Conservation (phyloP, 1,140 invertebrate genomes). For the Sinonovacula constricta region DNA sequence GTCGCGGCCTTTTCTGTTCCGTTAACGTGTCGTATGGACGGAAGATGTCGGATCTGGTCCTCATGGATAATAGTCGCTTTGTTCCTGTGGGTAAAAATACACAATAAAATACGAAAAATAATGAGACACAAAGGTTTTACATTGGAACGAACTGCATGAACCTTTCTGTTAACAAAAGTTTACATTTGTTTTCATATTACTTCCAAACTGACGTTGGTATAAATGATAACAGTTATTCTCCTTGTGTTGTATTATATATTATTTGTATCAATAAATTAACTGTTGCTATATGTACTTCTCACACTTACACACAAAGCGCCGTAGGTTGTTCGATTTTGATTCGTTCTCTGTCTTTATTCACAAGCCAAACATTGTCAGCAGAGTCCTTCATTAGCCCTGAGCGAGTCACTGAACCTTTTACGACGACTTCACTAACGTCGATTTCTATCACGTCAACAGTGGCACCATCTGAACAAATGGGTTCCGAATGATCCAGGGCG, state of each 20-base stretch:
- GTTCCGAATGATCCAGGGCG: constrained; percentile 49
- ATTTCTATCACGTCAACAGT: constrained; percentile 42
- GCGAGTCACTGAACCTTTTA: constrained; percentile 37
- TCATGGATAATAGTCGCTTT: too few species aligned
- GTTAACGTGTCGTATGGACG: too few species aligned
- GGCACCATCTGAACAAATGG: constrained; percentile 66
- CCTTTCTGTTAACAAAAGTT: background rate
- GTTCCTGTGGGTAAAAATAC: too few species aligned
- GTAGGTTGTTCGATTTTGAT: background rate
- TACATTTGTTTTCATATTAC: background rate
- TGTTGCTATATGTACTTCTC: background rate
- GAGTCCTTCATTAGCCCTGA: constrained; percentile 42
- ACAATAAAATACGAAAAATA: too few species aligned
- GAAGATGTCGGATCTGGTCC: too few species aligned
- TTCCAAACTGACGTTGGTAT: too few species aligned
- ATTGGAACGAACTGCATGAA: too few species aligned
- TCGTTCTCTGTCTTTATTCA: constrained; percentile 31
- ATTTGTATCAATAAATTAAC: background rate
- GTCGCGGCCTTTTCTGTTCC: too few species aligned
- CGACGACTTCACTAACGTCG: constrained; percentile 29
- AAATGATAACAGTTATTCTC: too few species aligned
- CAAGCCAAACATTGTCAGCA: constrained; percentile 17
- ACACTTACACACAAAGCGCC: background rate
- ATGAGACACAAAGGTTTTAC: too few species aligned
- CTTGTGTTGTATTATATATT: background rate